phyloP scores from a whole-genome alignment of 2,797 vertebrate species.

The Brachymystax lenok region DNA sequence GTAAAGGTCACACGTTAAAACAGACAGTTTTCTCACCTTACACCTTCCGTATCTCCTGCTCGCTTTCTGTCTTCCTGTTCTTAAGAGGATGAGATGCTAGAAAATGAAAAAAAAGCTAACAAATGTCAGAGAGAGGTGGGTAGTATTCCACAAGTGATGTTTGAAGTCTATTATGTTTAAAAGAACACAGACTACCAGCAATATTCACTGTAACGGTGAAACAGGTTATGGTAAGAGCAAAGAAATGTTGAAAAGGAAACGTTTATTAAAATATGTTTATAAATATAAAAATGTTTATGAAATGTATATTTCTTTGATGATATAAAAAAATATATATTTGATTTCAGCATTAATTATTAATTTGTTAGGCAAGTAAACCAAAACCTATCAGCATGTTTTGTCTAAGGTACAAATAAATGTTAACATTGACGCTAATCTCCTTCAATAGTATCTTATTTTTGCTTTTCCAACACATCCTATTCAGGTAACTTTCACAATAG shows the following conservation, averaged over 20 bases:
- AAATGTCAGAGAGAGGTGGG: conserved; percentile 34
- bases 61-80: conserved; percentile 43
- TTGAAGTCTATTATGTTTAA: conserved; percentile 1
- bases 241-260: not conserved
- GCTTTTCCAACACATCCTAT: not conserved
- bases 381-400: not conserved
- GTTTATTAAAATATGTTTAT: not conserved
- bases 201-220: not conserved
- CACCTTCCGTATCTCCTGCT: conserved; percentile 30
- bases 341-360: not conserved
- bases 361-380: not conserved
- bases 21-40: conserved; percentile 46
- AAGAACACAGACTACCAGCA: not conserved
- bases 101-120: conserved; percentile 19
- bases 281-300: not conserved
- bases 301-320: not conserved
- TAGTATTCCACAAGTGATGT: conserved; percentile 40
- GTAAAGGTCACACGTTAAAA: conserved; percentile 12
- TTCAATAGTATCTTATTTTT: not conserved
- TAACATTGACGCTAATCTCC: not conserved
- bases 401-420: not conserved
- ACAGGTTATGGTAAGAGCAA: not conserved
- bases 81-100: conserved; percentile 36
- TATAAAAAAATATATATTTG: not conserved
- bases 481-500: not conserved